Conservation (phyloP, 2,797 vertebrate genomes). For the Coendou prehensilis region DNA sequence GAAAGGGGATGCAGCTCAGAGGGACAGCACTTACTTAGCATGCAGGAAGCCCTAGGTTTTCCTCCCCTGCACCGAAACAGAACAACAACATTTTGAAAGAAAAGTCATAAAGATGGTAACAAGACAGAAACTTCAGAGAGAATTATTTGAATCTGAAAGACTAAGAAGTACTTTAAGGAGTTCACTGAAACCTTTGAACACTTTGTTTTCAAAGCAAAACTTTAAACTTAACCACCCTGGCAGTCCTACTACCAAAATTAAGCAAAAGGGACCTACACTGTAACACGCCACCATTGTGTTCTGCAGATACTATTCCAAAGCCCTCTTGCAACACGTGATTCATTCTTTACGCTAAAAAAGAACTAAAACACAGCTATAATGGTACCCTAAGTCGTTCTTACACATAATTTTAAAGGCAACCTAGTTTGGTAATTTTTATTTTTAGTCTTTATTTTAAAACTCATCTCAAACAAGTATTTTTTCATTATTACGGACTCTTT, state of each 20-base stretch:
- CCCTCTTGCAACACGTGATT: background rate
- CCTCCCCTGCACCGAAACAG: background rate
- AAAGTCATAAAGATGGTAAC: accelerated
- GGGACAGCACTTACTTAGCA: too few species aligned
- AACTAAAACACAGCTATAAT: background rate
- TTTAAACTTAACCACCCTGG: background rate
- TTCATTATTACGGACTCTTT: background rate
- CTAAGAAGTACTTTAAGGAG: background rate
- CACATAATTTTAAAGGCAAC: background rate
- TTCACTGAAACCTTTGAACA: background rate
- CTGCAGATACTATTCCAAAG: background rate
- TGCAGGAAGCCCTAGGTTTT: accelerated
- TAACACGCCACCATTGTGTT: accelerated
- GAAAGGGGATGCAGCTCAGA: background rate
- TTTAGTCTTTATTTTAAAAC: background rate
- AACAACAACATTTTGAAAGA: too few species aligned
- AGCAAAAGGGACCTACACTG: accelerated
- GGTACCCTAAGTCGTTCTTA: background rate
- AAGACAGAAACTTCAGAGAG: background rate
- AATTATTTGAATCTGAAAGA: background rate
- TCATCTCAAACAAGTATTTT: background rate
- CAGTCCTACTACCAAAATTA: accelerated
- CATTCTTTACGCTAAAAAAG: background rate
- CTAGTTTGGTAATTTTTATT: background rate
- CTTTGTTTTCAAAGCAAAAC: background rate